Conservation (phyloP, 2,888 invertebrate species). For the Ectemnius lituratus region DNA sequence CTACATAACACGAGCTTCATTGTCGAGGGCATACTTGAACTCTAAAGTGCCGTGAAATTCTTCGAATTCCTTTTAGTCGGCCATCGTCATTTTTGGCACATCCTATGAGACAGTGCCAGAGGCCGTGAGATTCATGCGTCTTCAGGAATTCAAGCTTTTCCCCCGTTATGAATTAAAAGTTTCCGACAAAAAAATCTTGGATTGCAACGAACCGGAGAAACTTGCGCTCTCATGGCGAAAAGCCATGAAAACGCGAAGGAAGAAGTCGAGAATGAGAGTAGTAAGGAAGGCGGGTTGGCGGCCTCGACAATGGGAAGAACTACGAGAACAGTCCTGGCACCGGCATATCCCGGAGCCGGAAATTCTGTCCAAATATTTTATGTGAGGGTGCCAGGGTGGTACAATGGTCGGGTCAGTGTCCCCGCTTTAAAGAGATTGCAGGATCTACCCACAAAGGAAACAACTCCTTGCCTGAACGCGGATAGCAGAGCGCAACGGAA, state of each 20-base stretch:
- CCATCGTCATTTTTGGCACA: too few species aligned
- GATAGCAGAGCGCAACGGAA: slow-evolving; percentile 5
- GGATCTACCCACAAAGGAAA: slow-evolving; percentile 34
- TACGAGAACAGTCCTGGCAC: slow-evolving; percentile 36
- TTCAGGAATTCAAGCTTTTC: too few species aligned
- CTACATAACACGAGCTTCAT: slow-evolving; percentile 22
- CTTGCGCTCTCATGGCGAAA: slow-evolving; percentile 8
- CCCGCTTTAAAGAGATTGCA: slow-evolving; percentile 43
- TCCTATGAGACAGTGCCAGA: too few species aligned
- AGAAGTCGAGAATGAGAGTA: slow-evolving; percentile 25
- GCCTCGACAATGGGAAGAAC: background rate
- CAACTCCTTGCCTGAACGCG: slow-evolving; percentile 30
- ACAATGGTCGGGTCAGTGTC: slow-evolving; percentile 52
- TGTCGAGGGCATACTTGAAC: slow-evolving; percentile 1
- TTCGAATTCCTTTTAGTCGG: too few species aligned
- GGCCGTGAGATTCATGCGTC: too few species aligned
- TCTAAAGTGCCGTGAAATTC: too few species aligned
- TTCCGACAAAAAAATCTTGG: too few species aligned
- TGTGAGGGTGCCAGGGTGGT: slow-evolving; percentile 32
- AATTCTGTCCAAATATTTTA: slow-evolving; percentile 58
- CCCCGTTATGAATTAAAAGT: too few species aligned
- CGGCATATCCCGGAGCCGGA: slow-evolving; percentile 38
- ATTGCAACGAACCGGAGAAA: slow-evolving; percentile 12
- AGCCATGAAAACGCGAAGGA: slow-evolving; percentile 8
- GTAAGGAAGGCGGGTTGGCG: background rate